Evolutionary conservation across 1,140 invertebrate species (phyloP).

Genomic region (Sogatella furcifera): DNA sequence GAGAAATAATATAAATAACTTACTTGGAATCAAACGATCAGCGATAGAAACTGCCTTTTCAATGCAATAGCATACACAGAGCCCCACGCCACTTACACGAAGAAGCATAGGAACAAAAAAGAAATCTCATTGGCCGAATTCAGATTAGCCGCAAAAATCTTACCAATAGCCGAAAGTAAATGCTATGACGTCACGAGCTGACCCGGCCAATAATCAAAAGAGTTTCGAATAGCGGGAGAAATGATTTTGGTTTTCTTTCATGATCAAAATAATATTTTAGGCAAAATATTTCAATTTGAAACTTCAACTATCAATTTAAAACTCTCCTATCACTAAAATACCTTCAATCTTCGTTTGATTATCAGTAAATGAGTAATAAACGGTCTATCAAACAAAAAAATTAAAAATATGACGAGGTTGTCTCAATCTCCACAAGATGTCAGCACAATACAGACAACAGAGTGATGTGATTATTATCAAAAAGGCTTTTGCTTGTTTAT

Average conservation of each 20-base stretch:
- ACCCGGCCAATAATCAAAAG: background rate
- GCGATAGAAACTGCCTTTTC: slow-evolving; percentile 40
- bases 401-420: no score
- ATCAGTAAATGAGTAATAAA: no score
- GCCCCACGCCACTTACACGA: slow-evolving; percentile 49
- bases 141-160: slow-evolving; percentile 47
- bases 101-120: slow-evolving; percentile 39
- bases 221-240: slow-evolving; percentile 9
- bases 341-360: no score
- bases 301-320: no score
- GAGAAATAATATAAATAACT: slow-evolving; percentile 46
- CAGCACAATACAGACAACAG: no score
- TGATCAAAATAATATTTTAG: no score
- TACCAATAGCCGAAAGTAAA: slow-evolving; percentile 37
- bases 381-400: no score
- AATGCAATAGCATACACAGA: slow-evolving; percentile 14
- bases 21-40: slow-evolving; percentile 32
- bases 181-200: background rate
- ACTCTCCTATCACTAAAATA: no score
- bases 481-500: no score
- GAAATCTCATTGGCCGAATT: slow-evolving; percentile 42
- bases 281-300: no score
- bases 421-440: no score
- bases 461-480: no score
- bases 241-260: background rate